Evolutionary conservation across 2,888 invertebrate genomes (phyloP).

Genomic region (Netelia fuscicornis): DNA sequence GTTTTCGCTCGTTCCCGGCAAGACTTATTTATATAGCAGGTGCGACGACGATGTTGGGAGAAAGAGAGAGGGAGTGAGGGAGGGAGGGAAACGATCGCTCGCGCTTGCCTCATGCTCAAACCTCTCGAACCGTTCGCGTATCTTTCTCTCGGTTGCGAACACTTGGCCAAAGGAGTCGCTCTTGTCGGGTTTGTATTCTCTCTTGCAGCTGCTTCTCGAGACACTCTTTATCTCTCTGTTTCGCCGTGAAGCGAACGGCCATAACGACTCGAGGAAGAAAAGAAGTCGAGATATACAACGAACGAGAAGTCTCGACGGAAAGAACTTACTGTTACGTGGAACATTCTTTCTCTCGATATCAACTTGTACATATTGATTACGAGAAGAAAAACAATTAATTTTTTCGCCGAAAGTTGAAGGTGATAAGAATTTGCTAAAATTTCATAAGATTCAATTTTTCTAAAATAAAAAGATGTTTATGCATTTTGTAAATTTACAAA

Average conservation of each 20-base stretch:
- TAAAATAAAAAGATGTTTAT: too few species aligned
- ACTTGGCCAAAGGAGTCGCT: slow-evolving; percentile 16
- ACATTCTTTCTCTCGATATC: too few species aligned
- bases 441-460: too few species aligned
- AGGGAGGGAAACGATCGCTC: neutral
- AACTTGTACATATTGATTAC: too few species aligned
- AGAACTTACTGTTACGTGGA: neutral
- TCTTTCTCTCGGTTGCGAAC: slow-evolving; percentile 34
- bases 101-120: slow-evolving; percentile 38
- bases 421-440: too few species aligned
- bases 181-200: slow-evolving; percentile 19
- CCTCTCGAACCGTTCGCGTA: slow-evolving; percentile 36
- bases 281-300: neutral
- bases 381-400: neutral
- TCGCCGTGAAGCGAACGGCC: neutral
- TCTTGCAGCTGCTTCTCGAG: slow-evolving; percentile 62
- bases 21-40: slow-evolving; percentile 45
- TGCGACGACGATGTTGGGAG: slow-evolving; percentile 34
- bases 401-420: too few species aligned
- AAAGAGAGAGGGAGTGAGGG: neutral
- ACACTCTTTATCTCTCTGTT: slow-evolving; percentile 33
- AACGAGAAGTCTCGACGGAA: neutral
- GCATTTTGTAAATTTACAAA: too few species aligned
- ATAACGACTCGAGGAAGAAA: slow-evolving; percentile 9
- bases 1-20: slow-evolving; percentile 26